These are phyloP conservation scores for Archocentrus centrarchus DNA, from an alignment of 2,113 vertebrate species.

Conservation along the genomic window DNA sequence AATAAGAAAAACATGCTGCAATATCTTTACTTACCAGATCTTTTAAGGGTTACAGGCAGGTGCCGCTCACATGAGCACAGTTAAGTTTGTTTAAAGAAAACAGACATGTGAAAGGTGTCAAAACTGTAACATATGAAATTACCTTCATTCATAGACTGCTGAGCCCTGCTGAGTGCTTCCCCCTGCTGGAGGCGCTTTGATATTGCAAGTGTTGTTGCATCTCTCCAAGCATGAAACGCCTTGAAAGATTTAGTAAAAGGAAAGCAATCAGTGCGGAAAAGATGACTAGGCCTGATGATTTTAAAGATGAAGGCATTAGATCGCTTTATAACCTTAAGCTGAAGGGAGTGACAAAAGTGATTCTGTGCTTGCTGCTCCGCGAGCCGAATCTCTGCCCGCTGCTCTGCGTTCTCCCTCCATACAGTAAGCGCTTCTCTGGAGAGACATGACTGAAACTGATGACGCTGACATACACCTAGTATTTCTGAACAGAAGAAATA, in stretches of 20 bases:
- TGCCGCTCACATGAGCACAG: neutral
- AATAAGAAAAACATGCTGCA: neutral
- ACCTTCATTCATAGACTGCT: constrained; percentile 79
- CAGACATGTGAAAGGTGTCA: neutral
- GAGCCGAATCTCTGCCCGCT: constrained; percentile 49
- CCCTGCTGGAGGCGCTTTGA: constrained; percentile 73
- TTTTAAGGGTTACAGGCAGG: neutral
- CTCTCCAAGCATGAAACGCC: constrained; percentile 83
- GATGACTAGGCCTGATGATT: neutral
- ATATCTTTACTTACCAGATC: neutral
- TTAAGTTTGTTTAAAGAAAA: neutral
- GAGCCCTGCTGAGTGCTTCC: constrained; percentile 72
- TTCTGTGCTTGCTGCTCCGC: constrained; percentile 65
- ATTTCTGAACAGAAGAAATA: neutral
- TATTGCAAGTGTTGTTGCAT: constrained; percentile 39
- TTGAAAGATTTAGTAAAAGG: constrained; percentile 28
- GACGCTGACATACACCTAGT: neutral
- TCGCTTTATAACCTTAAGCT: constrained; percentile 82
- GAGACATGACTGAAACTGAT: constrained; percentile 3
- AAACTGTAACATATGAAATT: constrained; percentile 13
- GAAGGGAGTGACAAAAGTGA: constrained; percentile 76
- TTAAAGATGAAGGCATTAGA: neutral
- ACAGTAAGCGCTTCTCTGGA: constrained; percentile 71
- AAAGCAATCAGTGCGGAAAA: neutral
- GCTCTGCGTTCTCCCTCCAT: constrained; percentile 81